phyloP scores from a whole-genome alignment of 2,888 invertebrate genomes.

The Clepsis dumicolana region DNA sequence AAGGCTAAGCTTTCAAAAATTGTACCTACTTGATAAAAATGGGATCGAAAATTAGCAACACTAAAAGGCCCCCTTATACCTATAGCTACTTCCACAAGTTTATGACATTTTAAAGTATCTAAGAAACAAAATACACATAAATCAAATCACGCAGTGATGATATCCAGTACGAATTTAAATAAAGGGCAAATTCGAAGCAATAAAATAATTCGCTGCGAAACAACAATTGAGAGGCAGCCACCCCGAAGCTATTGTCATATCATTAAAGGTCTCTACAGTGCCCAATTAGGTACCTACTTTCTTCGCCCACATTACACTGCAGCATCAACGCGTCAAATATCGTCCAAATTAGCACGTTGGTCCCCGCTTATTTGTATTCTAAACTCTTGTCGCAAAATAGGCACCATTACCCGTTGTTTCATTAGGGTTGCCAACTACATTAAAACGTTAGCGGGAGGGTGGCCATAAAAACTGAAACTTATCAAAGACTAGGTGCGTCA shows the following conservation, averaged over 20 bases:
- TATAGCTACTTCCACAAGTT: too few relatives aligned
- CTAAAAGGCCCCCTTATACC: too few relatives aligned
- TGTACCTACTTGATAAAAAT: too few relatives aligned
- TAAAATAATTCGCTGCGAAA: not conserved
- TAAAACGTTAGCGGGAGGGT: constrained; percentile 48
- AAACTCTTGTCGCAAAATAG: constrained; percentile 38
- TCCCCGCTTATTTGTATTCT: constrained; percentile 36
- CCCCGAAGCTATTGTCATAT: constrained; percentile 11
- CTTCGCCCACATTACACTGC: constrained; percentile 4
- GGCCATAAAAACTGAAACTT: constrained; percentile 70
- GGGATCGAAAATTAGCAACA: too few relatives aligned
- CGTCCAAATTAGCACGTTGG: constrained; percentile 26
- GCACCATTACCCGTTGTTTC: constrained; percentile 39
- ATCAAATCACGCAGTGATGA: too few relatives aligned
- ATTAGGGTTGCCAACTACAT: constrained; percentile 41
- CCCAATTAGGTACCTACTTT: not conserved
- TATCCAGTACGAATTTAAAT: not conserved
- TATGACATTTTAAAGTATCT: too few relatives aligned
- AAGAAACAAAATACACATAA: too few relatives aligned
- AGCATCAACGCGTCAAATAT: constrained; percentile 21
- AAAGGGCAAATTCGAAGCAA: not conserved
- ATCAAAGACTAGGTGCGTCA: constrained; percentile 69
- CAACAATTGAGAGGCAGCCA: not conserved
- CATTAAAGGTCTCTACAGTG: constrained; percentile 1
- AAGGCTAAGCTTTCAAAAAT: too few relatives aligned